Base-by-base conservation (phyloP, 2,888 invertebrate species). In the Liopterus haemorrhoidalis region DNA sequence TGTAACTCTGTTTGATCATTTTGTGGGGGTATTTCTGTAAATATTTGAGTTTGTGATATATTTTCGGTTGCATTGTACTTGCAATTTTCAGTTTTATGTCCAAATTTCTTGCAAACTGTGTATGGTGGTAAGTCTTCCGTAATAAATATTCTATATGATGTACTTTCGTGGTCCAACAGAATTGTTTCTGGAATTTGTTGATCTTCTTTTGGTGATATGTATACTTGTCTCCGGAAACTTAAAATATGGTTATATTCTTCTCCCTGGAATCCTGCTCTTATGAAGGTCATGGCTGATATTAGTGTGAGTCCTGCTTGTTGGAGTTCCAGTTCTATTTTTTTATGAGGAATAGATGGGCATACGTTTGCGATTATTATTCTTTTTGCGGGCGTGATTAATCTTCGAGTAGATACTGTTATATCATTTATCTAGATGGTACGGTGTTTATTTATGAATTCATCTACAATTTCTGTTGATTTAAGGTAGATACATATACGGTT, bases 181-280 rank as follows among this genome's bases (percentile, higher is more conserved):
- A 44, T 6, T 9, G 44, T 30, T 24, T 41, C 37, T 4, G 49
- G 53, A 1, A 54, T 24, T 37, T 41, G 45, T 1, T 41, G 14
- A 24, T 37, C 24, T 14, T 37, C 24, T 4, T 44, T 14, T n/a
- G 48, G 42, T 3, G 53, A 50, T 1, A 54, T 36, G 20, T 49
- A 55, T 2, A 50, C 30, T 44, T 55, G 51, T 2, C 49, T 30
- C 3, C 52, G 32, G 21, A 54, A 55, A 16, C 54, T 54, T 5
- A 53, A 22, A 1, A 54, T 41, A 25, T 54, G 48, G 2, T 42
- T 2, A 14, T 44, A 53, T 3, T 38, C 46, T 0, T 40, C 35
- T 5, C 52, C 54, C 1, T 42, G 33, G 6, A 54, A 15, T 1
- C 53, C 50, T 0, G 53, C 52, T 30, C 46, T 22, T 2, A 54